Conservation (phyloP, 2,113 vertebrate genomes). For the Phocoena sinus region DNA sequence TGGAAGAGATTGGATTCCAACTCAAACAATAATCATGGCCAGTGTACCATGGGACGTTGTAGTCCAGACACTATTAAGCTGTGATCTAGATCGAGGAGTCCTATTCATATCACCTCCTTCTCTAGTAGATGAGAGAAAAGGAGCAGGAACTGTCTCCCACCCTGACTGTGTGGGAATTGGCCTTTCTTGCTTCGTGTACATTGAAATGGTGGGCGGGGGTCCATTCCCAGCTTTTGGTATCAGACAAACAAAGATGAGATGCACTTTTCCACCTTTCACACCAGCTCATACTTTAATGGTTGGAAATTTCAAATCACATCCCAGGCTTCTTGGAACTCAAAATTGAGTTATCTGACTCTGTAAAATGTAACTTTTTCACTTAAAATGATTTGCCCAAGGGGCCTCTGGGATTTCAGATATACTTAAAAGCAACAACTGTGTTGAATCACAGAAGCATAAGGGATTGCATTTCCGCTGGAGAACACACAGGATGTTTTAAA, state of each 20-base stretch:
- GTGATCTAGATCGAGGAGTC: neutral
- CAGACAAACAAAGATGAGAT: slow-evolving; percentile 1
- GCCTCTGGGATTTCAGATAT: slow-evolving; percentile 58
- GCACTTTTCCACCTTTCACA: neutral
- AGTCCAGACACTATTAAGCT: neutral
- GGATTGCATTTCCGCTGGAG: slow-evolving; percentile 41
- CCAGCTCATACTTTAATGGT: neutral
- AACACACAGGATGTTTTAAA: slow-evolving; percentile 58
- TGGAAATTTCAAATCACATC: slow-evolving; percentile 48
- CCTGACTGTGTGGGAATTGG: neutral
- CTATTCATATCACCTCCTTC: neutral
- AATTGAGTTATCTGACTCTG: slow-evolving; percentile 58
- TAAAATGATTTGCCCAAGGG: slow-evolving; percentile 60
- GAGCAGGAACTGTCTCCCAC: neutral
- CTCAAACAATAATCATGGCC: neutral
- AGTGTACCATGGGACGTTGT: neutral
- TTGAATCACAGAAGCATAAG: slow-evolving; percentile 54
- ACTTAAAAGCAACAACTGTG: slow-evolving; percentile 67
- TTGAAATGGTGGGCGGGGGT: neutral
- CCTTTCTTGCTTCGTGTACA: neutral
- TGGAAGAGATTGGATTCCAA: neutral
- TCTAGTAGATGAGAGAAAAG: neutral
- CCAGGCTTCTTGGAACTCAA: slow-evolving; percentile 51
- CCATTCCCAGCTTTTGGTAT: neutral
- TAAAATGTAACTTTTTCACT: slow-evolving; percentile 56